Evolutionary conservation across 2,797 vertebrate genomes (phyloP).

Genomic region (Enoplosus armatus): DNA sequence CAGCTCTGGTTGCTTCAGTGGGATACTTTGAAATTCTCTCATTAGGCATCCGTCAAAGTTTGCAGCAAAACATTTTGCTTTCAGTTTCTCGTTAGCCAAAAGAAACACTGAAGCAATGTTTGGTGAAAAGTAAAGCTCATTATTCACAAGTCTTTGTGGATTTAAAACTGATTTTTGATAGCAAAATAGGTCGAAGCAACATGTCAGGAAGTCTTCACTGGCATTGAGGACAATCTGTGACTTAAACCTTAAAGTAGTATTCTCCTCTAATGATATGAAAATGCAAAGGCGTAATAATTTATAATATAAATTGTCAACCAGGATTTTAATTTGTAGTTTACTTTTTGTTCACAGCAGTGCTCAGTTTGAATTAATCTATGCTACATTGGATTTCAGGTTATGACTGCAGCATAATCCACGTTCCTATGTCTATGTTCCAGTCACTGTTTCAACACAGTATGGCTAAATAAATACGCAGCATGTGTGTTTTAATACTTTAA

Average conservation of each 20-base stretch:
- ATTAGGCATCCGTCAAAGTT: constrained; percentile 24
- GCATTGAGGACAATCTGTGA: neutral
- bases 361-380: neutral
- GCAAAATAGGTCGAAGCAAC: neutral
- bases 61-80: constrained; percentile 20
- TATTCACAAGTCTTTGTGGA: constrained; percentile 7
- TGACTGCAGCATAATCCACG: neutral
- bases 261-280: neutral
- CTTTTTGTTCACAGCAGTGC: neutral
- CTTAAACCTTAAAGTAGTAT: neutral
- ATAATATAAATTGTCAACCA: neutral
- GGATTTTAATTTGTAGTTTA: neutral
- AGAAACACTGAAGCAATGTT: neutral
- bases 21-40: constrained; percentile 27
- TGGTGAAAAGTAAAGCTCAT: constrained; percentile 27
- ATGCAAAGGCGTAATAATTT: neutral
- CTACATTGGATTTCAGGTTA: neutral
- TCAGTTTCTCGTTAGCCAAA: constrained; percentile 6
- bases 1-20: neutral
- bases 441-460: neutral
- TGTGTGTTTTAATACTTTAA: neutral
- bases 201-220: neutral
- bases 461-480: neutral
- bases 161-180: neutral
- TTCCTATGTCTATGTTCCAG: neutral